Evolutionary conservation across 2,888 invertebrate species (phyloP).

Genomic region (Cactoblastis cactorum): DNA sequence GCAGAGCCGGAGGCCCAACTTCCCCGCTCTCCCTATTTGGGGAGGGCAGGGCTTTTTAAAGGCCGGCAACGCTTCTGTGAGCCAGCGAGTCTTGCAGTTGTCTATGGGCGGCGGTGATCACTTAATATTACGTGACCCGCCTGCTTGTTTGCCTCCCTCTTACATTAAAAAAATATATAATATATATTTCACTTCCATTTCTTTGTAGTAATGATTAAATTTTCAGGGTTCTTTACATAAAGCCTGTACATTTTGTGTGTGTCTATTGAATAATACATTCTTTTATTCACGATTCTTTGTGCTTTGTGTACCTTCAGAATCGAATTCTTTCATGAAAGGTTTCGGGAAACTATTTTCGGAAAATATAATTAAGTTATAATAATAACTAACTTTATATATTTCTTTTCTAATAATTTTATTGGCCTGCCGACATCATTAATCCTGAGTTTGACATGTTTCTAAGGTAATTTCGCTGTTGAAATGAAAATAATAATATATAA

Average conservation of each 20-base stretch:
- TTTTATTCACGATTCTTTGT: conserved; percentile 19
- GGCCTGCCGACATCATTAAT: not conserved
- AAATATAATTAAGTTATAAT: conserved; percentile 13
- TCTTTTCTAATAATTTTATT: not conserved
- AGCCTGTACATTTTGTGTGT: conserved; percentile 4
- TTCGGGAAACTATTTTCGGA: conserved; percentile 5
- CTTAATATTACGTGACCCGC: no score
- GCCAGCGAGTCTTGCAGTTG: no score
- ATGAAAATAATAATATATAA: no score
- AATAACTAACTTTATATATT: conserved; percentile 2
- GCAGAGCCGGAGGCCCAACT: no score
- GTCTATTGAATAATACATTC: conserved; percentile 18
- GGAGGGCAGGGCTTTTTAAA: no score
- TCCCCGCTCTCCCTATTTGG: no score
- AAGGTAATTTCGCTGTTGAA: no score
- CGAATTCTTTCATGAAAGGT: conserved; percentile 16
- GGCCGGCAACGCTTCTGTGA: no score
- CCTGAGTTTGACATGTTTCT: not conserved
- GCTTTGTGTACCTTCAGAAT: conserved; percentile 20
- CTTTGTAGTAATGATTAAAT: conserved; percentile 15
- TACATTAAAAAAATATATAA: not conserved
- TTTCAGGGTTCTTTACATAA: conserved; percentile 11
- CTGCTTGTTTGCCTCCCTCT: no score
- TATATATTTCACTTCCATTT: not conserved
- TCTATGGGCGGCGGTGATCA: no score